Conservation (phyloP, 1,140 invertebrate species). For the Catajapyx aquilonaris region DNA sequence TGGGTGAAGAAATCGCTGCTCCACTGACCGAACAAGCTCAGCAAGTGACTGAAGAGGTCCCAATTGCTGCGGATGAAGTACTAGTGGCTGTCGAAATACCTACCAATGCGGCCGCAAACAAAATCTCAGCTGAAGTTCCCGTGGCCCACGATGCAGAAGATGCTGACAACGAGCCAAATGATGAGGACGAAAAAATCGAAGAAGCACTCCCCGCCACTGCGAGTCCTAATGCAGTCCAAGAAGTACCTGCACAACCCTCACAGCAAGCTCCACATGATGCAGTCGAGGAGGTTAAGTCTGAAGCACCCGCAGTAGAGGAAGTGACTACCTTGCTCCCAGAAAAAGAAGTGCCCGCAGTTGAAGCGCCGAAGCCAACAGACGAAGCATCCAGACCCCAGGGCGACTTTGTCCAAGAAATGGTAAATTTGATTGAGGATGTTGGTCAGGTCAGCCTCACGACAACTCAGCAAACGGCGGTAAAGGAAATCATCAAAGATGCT, state of each 20-base stretch:
- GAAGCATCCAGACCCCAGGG: too few relatives aligned
- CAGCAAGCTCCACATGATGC: background rate
- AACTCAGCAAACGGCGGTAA: too few relatives aligned
- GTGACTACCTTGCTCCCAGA: too few relatives aligned
- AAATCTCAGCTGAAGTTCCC: background rate
- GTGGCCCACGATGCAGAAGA: background rate
- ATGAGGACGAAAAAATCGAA: background rate
- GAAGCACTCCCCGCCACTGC: background rate
- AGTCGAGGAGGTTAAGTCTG: background rate
- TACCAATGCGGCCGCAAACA: background rate
- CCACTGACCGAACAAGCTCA: background rate
- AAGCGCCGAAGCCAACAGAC: too few relatives aligned
- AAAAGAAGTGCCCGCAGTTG: too few relatives aligned
- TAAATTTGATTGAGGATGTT: too few relatives aligned
- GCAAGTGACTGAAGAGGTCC: background rate
- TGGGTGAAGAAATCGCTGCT: background rate
- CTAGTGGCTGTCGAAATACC: background rate
- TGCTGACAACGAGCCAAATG: background rate
- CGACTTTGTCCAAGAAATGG: too few relatives aligned
- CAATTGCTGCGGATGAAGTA: background rate
- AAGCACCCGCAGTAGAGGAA: slow-evolving; percentile 1
- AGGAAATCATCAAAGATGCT: too few relatives aligned
- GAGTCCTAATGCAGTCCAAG: background rate
- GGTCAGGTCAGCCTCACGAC: too few relatives aligned
- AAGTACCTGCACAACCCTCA: background rate